Base-by-base conservation (phyloP, 2,797 vertebrate genomes). In the Lacerta viridis region DNA sequence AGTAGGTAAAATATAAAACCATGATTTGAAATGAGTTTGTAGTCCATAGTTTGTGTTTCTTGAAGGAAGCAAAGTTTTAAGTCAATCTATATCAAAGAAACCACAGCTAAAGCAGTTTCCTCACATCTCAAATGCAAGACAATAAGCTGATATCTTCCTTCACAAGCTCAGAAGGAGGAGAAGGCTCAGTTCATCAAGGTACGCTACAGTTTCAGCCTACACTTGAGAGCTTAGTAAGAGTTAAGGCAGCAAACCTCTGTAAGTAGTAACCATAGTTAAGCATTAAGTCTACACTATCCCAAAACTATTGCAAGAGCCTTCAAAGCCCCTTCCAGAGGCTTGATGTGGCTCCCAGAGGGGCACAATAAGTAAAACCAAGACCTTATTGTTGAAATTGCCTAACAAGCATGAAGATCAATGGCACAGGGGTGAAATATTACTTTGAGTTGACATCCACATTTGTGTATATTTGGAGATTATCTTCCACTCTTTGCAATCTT, bases 401-500 rank as follows among this genome's bases (percentile, higher is more conserved):
- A 46, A 5, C 15, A 29, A 8, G 36, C 50, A 33, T 68, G n/a
- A 83, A 50, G 8, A 27, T 55, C 23, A 64, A 55, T 61, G 36
- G 55, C 83, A 29, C 9, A 66, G 25, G 36, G 77, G 3, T 78
- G 61, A 55, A n/a, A 10, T 43, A 41, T 41, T 68, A 69, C 7
- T 69, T 9, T 15, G 41, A 7, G 15, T 13, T 79, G 68, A 5
- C 29, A 25, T 10, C 41, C 33, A 72, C 36, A 75, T 80, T 36
- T 17, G 61, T 76, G 76, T 50, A 36, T n/a, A 55, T 29, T 64
- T 89, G 33, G 72, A 91, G 91, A 2, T 18, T 55, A 6, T 88
- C 82, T 89, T 83, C 64, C 27, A 39, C 13, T 68, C 10, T 80
- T 89, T 75, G 46, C 77, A n/a, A 33, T 69, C 27, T 76, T 89